phyloP scores from a whole-genome alignment of 2,888 invertebrate genomes.

The Congeria kusceri region DNA sequence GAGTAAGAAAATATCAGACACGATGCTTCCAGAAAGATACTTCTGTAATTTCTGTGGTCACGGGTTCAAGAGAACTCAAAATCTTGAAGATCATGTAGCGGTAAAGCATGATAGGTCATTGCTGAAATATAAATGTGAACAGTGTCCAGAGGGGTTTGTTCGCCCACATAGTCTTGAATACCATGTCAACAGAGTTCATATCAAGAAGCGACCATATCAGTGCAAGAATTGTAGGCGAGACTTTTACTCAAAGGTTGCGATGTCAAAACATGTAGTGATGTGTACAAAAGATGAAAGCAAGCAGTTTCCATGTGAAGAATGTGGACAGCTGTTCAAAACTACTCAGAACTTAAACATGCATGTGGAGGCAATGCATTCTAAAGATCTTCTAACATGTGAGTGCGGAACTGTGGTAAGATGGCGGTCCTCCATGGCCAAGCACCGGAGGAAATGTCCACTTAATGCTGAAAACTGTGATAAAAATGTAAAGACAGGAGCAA shows the following conservation, averaged over 20 bases:
- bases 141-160: constrained; percentile 35
- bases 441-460: constrained; percentile 39
- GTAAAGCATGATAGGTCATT: constrained; percentile 27
- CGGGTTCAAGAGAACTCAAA: constrained; percentile 14
- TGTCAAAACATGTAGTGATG: constrained; percentile 9
- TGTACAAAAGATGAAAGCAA: constrained; percentile 28
- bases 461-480: too few species aligned
- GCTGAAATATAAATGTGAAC: constrained; percentile 19
- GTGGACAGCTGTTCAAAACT: constrained; percentile 26
- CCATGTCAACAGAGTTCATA: constrained; percentile 47
- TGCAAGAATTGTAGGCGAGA: constrained; percentile 35
- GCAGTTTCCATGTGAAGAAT: constrained; percentile 32
- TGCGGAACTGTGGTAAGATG: constrained; percentile 45
- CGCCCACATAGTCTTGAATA: constrained; percentile 34
- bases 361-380: constrained; percentile 39
- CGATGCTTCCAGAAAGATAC: constrained; percentile 12
- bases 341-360: constrained; percentile 40
- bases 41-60: constrained; percentile 43
- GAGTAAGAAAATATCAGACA: background rate
- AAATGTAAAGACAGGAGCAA: too few species aligned
- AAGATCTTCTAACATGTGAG: constrained; percentile 31
- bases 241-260: constrained; percentile 21
- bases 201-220: constrained; percentile 20
- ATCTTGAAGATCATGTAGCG: constrained; percentile 36
- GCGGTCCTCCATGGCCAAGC: constrained; percentile 52